phyloP scores from a whole-genome alignment of 2,797 vertebrate genomes.

The Loriculus beryllinus region DNA sequence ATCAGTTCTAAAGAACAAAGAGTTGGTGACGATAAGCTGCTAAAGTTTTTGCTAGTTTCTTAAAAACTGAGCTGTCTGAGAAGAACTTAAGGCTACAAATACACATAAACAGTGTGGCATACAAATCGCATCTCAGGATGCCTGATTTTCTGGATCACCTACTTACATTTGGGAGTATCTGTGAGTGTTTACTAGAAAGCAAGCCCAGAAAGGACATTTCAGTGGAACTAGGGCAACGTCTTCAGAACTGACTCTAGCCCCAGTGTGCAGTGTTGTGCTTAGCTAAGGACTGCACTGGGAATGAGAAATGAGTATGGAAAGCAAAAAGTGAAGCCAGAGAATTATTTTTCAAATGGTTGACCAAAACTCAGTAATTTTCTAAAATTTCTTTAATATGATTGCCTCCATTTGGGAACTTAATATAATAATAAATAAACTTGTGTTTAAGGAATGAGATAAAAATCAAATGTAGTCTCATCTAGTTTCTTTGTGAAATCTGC shows the following conservation, averaged over 20 bases:
- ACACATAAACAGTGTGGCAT: background rate
- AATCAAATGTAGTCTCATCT: background rate
- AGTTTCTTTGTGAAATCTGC: background rate
- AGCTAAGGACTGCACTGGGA: background rate
- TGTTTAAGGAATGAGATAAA: background rate
- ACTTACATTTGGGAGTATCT: background rate
- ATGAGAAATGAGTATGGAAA: background rate
- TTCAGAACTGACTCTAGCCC: background rate
- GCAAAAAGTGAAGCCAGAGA: background rate
- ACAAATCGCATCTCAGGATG: background rate
- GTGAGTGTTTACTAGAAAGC: background rate
- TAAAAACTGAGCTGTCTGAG: background rate
- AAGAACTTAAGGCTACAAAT: background rate
- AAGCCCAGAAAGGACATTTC: background rate
- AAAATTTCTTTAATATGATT: background rate
- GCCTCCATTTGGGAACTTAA: background rate
- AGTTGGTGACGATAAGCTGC: background rate
- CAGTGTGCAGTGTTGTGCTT: background rate
- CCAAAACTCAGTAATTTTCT: background rate
- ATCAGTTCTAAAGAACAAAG: background rate
- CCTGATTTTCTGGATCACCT: background rate
- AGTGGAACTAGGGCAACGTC: background rate
- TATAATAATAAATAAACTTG: background rate
- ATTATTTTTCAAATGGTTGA: background rate
- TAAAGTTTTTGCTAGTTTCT: background rate